These are phyloP conservation scores for Meriones unguiculatus DNA, from an alignment of 2,113 vertebrate genomes.

Conservation along the genomic window DNA sequence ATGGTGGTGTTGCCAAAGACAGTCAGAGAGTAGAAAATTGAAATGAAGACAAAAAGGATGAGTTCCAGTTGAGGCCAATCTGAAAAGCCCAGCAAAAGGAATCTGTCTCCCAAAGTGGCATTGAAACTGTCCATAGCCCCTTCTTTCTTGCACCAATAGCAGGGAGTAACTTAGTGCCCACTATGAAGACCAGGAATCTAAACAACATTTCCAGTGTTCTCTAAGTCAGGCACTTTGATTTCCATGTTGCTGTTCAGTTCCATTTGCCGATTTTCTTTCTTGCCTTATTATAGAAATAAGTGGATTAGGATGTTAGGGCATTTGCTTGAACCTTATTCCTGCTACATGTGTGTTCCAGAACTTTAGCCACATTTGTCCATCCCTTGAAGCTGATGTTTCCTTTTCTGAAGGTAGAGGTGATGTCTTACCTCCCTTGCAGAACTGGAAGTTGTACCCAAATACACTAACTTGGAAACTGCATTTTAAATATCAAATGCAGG, in stretches of 20 bases:
- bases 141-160: not conserved
- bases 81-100: constrained; percentile 30
- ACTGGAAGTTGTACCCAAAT: not conserved
- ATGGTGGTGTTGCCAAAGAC: not conserved
- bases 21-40: not conserved
- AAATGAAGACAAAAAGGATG: not conserved
- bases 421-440: fast-evolving
- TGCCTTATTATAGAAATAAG: not conserved
- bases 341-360: not conserved
- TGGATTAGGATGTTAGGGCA: not conserved
- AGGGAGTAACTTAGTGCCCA: not conserved
- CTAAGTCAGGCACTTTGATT: not conserved
- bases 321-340: not conserved
- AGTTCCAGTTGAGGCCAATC: not conserved
- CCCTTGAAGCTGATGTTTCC: not conserved
- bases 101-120: not conserved
- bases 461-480: not conserved
- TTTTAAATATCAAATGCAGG: not conserved
- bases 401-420: not conserved
- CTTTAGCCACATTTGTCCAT: not conserved
- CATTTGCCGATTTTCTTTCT: not conserved
- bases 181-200: not conserved
- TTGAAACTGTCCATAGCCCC: constrained; percentile 18
- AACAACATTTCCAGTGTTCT: not conserved
- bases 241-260: not conserved